A percentile compares a stretch with the other conserved stretches of the same genome.
phyloP scores from a whole-genome alignment of 1,140 invertebrate species.

The Agrypnia vestita region DNA sequence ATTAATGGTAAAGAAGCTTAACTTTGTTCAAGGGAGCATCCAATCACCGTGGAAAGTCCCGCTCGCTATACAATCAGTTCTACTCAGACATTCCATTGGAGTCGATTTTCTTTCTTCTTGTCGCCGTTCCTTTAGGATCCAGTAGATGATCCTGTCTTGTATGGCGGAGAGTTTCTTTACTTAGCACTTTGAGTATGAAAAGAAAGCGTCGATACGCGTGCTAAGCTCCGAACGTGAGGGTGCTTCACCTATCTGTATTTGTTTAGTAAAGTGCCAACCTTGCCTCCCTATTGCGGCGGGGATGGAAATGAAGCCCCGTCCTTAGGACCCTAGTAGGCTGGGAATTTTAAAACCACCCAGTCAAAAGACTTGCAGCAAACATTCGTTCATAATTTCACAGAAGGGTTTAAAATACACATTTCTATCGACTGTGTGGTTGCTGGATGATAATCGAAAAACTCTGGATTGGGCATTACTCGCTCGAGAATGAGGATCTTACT shows the following conservation, averaged over 20 bases:
- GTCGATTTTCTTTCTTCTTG: constrained; percentile 6
- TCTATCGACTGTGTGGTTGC: background rate
- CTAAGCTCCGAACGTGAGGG: constrained; percentile 47
- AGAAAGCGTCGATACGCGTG: constrained; percentile 41
- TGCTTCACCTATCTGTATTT: constrained; percentile 50
- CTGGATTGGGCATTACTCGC: constrained; percentile 10
- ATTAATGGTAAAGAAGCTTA: too few species aligned
- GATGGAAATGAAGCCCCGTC: constrained; percentile 37
- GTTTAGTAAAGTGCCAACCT: constrained; percentile 32
- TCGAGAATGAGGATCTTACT: constrained; percentile 1
- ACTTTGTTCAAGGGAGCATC: background rate
- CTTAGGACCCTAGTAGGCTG: too few species aligned
- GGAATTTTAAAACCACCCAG: too few species aligned
- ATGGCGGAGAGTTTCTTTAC: constrained; percentile 43
- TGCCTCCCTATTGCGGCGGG: constrained; percentile 7
- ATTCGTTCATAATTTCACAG: background rate
- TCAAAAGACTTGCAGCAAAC: background rate
- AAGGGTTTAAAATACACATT: background rate
- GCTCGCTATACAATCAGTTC: background rate
- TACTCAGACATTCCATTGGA: background rate
- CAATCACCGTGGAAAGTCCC: background rate
- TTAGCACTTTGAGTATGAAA: constrained; percentile 45
- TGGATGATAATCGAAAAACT: background rate
- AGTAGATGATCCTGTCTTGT: background rate
- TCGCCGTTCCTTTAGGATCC: constrained; percentile 6